Evolutionary conservation across 1,140 invertebrate species (phyloP).

Genomic region (Temnothorax nylanderi): DNA sequence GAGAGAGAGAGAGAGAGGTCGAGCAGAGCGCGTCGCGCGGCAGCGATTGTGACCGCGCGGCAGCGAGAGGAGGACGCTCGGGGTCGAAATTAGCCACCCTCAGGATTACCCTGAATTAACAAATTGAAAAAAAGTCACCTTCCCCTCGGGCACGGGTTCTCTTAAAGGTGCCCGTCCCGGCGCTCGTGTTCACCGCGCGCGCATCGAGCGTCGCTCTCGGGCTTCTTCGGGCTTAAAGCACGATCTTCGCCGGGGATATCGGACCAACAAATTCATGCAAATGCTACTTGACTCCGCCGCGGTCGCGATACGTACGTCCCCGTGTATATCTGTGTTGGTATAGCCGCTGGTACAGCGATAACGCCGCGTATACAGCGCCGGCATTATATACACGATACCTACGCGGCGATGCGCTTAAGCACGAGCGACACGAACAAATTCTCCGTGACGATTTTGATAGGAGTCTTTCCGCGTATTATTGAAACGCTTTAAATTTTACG

Average conservation of each 20-base stretch:
- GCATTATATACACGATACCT: slow-evolving; percentile 72
- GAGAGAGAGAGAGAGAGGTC: slow-evolving; percentile 6
- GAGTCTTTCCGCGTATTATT: slow-evolving; percentile 27
- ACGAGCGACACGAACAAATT: slow-evolving; percentile 67
- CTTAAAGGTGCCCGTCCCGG: slow-evolving; percentile 67
- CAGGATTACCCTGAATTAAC: slow-evolving; percentile 82
- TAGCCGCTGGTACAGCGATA: slow-evolving; percentile 72
- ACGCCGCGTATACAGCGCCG: slow-evolving; percentile 66
- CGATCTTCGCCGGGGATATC: slow-evolving; percentile 75
- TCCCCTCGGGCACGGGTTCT: slow-evolving; percentile 48
- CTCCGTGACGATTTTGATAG: slow-evolving; percentile 64
- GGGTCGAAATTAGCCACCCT: slow-evolving; percentile 80
- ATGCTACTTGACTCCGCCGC: slow-evolving; percentile 73
- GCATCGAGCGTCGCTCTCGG: slow-evolving; percentile 47
- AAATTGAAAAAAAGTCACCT: slow-evolving; percentile 82
- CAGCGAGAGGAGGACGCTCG: slow-evolving; percentile 52
- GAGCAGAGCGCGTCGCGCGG: slow-evolving; percentile 37
- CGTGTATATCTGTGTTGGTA: slow-evolving; percentile 59
- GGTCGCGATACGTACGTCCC: slow-evolving; percentile 67
- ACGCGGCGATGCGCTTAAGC: slow-evolving; percentile 68
- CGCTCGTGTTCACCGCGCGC: slow-evolving; percentile 18
- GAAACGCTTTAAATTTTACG: slow-evolving; percentile 44
- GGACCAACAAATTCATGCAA: slow-evolving; percentile 81
- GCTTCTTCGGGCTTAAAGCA: slow-evolving; percentile 74
- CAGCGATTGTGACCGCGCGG: slow-evolving; percentile 28